Conservation (phyloP, 2,888 invertebrate species). For the Lasius fuliginosus region DNA sequence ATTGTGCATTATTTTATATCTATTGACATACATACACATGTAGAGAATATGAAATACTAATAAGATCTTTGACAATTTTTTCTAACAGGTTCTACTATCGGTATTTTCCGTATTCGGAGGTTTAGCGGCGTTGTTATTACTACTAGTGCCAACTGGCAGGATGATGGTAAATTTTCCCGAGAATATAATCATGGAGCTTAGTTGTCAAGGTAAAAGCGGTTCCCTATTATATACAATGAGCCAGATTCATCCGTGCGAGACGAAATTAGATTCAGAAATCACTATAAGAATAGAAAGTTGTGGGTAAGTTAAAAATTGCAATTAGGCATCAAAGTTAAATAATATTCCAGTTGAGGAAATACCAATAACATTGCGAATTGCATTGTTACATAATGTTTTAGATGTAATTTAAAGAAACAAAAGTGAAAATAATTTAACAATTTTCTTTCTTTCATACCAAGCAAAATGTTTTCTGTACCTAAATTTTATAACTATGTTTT, state of each 20-base stretch:
- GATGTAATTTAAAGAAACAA: not conserved
- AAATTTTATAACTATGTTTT: not conserved
- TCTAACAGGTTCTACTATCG: slow-evolving; percentile 89
- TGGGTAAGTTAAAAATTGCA: slow-evolving; percentile 76
- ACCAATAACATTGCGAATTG: not conserved
- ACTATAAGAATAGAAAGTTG: slow-evolving; percentile 81
- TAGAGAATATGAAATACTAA: not conserved
- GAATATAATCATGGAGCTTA: slow-evolving; percentile 88
- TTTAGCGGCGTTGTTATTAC: slow-evolving; percentile 89
- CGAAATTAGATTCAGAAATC: slow-evolving; percentile 73
- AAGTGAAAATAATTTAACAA: not conserved
- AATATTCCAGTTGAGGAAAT: not conserved
- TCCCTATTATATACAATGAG: slow-evolving; percentile 79
- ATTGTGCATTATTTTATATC: not conserved
- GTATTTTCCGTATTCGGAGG: slow-evolving; percentile 91
- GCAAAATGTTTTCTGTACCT: not conserved
- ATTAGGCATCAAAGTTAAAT: not conserved
- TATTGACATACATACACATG: not conserved
- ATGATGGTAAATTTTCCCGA: slow-evolving; percentile 90
- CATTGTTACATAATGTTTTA: not conserved
- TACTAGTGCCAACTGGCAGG: slow-evolving; percentile 91
- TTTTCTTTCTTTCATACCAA: not conserved
- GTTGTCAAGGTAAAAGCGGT: slow-evolving; percentile 85
- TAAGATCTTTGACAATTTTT: slow-evolving; percentile 5
- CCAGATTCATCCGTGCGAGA: slow-evolving; percentile 81